Percentiles rank a stretch among this genome's conserved stretches.
Evolutionary conservation across 2,113 vertebrate species (phyloP).

Genomic region (Cyprinodon variegatus): DNA sequence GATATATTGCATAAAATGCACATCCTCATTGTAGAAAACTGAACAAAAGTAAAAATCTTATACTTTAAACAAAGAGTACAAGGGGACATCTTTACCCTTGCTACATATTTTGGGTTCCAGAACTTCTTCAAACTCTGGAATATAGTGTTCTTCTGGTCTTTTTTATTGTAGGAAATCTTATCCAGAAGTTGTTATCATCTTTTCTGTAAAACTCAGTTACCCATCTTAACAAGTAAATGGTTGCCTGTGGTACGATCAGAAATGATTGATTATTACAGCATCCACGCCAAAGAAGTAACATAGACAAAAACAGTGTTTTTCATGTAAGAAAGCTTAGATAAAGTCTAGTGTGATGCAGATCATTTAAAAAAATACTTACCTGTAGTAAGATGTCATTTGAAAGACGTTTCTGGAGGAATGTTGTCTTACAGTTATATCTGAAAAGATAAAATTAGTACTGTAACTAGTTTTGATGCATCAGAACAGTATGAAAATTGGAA

Average conservation of each 20-base stretch:
- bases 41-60: neutral
- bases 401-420: neutral
- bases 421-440: neutral
- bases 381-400: neutral
- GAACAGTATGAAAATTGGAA: neutral
- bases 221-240: neutral
- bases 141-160: neutral
- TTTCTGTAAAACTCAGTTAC: neutral
- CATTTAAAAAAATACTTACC: neutral
- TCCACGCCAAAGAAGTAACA: neutral
- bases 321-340: neutral
- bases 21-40: neutral
- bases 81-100: neutral
- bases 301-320: neutral
- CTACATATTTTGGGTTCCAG: neutral
- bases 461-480: neutral
- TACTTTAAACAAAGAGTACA: neutral
- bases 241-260: neutral
- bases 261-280: neutral
- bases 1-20: neutral
- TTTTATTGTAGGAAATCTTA: neutral
- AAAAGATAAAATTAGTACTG: neutral
- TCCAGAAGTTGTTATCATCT: neutral
- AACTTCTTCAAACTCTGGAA: neutral
- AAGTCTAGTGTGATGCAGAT: neutral